Evolutionary conservation across 2,797 vertebrate genomes (phyloP).

Genomic region (Lepus townsendii): DNA sequence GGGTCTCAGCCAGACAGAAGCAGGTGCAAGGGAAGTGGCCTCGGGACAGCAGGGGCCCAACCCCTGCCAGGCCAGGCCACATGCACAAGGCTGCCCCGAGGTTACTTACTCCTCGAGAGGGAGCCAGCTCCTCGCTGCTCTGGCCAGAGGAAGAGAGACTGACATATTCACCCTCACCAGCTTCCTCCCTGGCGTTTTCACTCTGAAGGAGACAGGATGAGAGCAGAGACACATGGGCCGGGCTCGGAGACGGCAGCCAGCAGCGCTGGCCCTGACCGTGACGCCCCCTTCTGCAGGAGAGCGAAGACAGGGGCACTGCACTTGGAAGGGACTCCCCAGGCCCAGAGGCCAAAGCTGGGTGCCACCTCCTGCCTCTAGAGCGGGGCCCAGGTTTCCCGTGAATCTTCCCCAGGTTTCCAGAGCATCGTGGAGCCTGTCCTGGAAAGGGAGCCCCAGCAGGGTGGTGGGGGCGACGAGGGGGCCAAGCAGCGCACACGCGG

Average conservation of each 20-base stretch:
- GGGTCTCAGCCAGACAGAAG: conserved; percentile 53
- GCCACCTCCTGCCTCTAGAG: fast-evolving
- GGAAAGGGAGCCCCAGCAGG: neutral
- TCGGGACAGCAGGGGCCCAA: conserved; percentile 47
- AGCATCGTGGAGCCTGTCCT: neutral
- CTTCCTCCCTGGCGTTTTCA: conserved; percentile 94
- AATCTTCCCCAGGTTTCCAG: neutral
- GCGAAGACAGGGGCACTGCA: fast-evolving
- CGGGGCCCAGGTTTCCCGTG: neutral
- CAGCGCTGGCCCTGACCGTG: fast-evolving
- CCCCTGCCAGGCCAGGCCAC: conserved; percentile 59
- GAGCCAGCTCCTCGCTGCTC: conserved; percentile 94
- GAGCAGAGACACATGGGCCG: conserved; percentile 84
- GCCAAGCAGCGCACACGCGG: neutral
- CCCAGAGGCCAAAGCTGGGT: neutral
- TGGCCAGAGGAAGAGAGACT: conserved; percentile 97
- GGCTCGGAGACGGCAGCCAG: neutral
- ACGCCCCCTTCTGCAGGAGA: neutral
- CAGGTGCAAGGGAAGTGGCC: conserved; percentile 52
- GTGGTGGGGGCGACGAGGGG: neutral
- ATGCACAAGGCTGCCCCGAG: conserved; percentile 81
- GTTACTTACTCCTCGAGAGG: conserved; percentile 96
- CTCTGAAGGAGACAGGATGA: conserved; percentile 94
- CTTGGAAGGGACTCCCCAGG: neutral
- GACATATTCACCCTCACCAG: conserved; percentile 97